phyloP scores from a whole-genome alignment of 2,113 vertebrate species.

The Oenanthe oenanthe region DNA sequence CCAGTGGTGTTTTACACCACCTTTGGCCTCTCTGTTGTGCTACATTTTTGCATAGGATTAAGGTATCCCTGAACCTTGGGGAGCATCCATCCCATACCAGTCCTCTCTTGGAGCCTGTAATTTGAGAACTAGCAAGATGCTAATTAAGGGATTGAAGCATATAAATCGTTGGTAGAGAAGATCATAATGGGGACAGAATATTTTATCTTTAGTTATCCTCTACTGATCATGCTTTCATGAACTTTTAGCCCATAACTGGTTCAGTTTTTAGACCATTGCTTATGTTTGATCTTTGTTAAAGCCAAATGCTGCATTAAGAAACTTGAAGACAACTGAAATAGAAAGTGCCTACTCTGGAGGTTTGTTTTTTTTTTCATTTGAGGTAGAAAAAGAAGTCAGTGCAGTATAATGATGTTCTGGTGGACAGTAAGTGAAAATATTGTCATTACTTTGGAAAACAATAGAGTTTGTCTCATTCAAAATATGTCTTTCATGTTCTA shows the following conservation, averaged over 20 bases:
- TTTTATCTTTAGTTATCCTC: neutral
- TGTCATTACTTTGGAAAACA: constrained; percentile 17
- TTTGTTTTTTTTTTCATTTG: neutral
- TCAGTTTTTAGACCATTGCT: constrained; percentile 16
- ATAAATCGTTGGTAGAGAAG: neutral
- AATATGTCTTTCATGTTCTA: constrained; percentile 44
- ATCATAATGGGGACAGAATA: neutral
- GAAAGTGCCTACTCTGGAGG: constrained; percentile 24
- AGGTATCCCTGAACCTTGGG: neutral
- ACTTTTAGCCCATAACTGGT: neutral
- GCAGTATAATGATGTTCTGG: constrained; percentile 17
- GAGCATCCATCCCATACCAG: neutral
- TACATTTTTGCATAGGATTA: neutral
- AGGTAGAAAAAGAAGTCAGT: constrained; percentile 13
- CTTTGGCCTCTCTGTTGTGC: neutral
- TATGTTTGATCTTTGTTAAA: constrained; percentile 1
- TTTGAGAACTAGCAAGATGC: neutral
- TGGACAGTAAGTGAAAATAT: constrained; percentile 31
- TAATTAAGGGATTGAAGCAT: neutral
- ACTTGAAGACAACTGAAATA: neutral
- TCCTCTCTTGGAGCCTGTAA: neutral
- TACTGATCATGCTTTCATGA: neutral
- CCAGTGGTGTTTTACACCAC: neutral
- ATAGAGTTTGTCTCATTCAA: neutral
- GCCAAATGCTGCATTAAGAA: constrained; percentile 32